A percentile compares a stretch with the other conserved stretches of the same genome.
These are phyloP conservation scores for Meiosimyza platycephala DNA, from an alignment of 2,888 invertebrate species.

Conservation along the genomic window DNA sequence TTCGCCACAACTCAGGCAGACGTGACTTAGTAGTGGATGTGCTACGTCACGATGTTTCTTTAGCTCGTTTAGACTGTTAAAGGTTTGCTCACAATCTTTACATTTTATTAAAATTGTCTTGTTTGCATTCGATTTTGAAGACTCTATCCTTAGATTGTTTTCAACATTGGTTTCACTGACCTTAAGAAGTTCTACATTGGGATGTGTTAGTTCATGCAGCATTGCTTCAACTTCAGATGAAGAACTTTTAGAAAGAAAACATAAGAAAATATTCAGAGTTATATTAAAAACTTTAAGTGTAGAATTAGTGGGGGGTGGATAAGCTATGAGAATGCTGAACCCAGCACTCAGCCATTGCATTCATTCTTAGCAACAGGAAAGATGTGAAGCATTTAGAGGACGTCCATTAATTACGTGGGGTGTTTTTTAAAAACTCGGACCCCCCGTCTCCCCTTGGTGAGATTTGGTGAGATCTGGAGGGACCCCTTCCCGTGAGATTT, in stretches of 20 bases:
- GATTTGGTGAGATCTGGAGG: too few species aligned
- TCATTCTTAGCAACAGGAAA: too few species aligned
- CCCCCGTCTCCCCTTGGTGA: too few species aligned
- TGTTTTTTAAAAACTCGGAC: too few species aligned
- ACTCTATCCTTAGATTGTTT: slow-evolving; percentile 9
- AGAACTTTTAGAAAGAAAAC: slow-evolving; percentile 37
- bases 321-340: too few species aligned
- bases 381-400: too few species aligned
- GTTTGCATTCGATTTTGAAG: not conserved
- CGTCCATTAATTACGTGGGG: too few species aligned
- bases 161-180: not conserved
- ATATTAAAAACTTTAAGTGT: not conserved
- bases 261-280: not conserved
- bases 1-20: slow-evolving; percentile 79
- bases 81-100: slow-evolving; percentile 43
- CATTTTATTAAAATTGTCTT: slow-evolving; percentile 31
- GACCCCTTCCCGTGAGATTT: too few species aligned
- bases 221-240: slow-evolving; percentile 51
- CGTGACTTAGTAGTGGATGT: slow-evolving; percentile 74
- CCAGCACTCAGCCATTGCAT: too few species aligned
- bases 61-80: slow-evolving; percentile 69
- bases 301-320: not conserved
- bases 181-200: not conserved
- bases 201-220: slow-evolving; percentile 53
- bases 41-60: slow-evolving; percentile 73